Conservation (phyloP, 2,888 invertebrate genomes). For the Megaustenia siamemsis region DNA sequence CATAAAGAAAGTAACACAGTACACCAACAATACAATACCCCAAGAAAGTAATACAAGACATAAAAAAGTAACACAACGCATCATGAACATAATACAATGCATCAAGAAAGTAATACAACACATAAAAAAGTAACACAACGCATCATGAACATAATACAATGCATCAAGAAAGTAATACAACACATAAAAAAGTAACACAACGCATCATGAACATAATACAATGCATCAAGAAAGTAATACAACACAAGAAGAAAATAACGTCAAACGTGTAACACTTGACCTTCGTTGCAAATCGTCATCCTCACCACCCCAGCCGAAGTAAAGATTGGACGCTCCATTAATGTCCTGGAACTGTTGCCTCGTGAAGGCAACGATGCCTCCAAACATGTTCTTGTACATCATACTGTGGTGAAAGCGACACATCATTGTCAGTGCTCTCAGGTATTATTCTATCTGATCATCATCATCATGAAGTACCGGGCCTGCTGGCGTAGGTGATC, state of each 20-base stretch:
- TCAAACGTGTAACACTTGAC: background rate
- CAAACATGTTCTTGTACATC: conserved; percentile 29
- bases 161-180: background rate
- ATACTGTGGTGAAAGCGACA: conserved; percentile 12
- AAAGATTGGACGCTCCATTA: conserved; percentile 46
- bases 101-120: background rate
- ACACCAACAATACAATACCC: background rate
- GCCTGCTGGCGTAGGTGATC: no score
- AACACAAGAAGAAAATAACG: background rate
- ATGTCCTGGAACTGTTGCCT: background rate
- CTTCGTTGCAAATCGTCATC: conserved; percentile 39
- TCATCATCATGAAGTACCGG: no score
- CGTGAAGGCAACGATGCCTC: conserved; percentile 37
- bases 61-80: background rate
- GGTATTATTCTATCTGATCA: no score
- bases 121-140: background rate
- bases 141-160: background rate
- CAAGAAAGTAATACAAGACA: background rate
- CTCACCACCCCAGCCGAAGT: conserved; percentile 46
- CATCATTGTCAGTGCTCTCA: no score
- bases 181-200: background rate
- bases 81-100: background rate
- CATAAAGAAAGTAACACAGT: background rate
- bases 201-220: background rate
- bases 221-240: background rate